Evolutionary conservation across 2,113 vertebrate genomes (phyloP).

Genomic region (Microtus montanus): DNA sequence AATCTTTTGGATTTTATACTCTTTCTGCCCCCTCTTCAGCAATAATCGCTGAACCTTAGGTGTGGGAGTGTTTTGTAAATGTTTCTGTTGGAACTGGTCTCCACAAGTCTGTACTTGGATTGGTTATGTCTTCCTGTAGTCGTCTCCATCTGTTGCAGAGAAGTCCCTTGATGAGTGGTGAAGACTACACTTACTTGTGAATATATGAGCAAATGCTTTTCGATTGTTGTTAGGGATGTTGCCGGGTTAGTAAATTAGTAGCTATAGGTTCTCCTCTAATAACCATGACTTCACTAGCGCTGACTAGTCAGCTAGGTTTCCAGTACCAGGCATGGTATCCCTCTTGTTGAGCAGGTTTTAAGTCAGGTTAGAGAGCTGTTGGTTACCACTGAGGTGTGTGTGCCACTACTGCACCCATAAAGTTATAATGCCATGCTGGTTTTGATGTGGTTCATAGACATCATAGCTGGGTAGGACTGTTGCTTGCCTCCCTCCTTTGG

Average conservation of each 20-base stretch:
- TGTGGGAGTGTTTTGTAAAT: not conserved
- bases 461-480: not conserved
- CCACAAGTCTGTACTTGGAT: not conserved
- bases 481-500: not conserved
- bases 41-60: not conserved
- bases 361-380: not conserved
- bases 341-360: not conserved
- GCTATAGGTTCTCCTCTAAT: not conserved
- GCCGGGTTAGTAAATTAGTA: not conserved
- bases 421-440: not conserved
- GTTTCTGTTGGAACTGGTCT: not conserved
- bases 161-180: not conserved
- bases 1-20: not conserved
- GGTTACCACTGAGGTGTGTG: not conserved
- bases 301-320: not conserved
- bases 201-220: not conserved
- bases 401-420: not conserved
- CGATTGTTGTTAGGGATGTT: not conserved
- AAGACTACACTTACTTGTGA: not conserved
- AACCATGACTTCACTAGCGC: not conserved
- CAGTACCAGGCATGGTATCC: not conserved
- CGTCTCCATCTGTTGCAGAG: not conserved
- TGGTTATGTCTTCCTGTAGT: not conserved
- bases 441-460: not conserved
- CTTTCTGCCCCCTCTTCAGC: not conserved